A percentile compares a stretch with the other conserved stretches of the same genome.
phyloP scores from a whole-genome alignment of 1,140 invertebrate genomes.

The Mactra quadrangularis region DNA sequence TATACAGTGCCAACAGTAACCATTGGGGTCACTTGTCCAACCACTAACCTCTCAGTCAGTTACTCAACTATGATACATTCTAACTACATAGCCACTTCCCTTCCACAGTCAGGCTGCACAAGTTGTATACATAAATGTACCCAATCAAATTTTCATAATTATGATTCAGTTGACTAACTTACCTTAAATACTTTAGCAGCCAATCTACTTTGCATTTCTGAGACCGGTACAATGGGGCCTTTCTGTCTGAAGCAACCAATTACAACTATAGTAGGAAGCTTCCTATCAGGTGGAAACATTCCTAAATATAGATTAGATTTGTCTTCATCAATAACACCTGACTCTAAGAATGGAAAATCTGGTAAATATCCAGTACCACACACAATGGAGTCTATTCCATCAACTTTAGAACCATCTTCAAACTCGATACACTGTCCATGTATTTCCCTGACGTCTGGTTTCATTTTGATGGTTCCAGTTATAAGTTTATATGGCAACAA shows the following conservation, averaged over 20 bases:
- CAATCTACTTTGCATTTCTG: slow-evolving; percentile 4
- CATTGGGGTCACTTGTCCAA: too few species aligned
- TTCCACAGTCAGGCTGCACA: too few species aligned
- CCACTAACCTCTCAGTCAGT: too few species aligned
- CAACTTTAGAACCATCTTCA: background rate
- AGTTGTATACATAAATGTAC: too few species aligned
- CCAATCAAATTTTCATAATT: too few species aligned
- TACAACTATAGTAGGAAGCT: background rate
- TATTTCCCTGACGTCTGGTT: background rate
- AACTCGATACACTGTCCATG: background rate
- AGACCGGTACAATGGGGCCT: background rate
- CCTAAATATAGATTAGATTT: slow-evolving; percentile 1
- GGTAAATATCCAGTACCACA: slow-evolving; percentile 22
- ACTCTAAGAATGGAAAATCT: slow-evolving; percentile 6
- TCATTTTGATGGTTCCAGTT: slow-evolving; percentile 18
- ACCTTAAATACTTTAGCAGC: slow-evolving; percentile 19
- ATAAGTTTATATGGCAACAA: slow-evolving; percentile 3
- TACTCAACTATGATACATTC: too few species aligned
- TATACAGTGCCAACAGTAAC: too few species aligned
- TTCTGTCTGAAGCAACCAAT: slow-evolving; percentile 27
- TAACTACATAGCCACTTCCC: too few species aligned
- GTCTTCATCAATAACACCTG: background rate
- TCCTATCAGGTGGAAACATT: slow-evolving; percentile 14
- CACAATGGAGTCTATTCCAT: background rate
- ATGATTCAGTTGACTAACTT: too few species aligned